Percentiles rank a stretch among this genome's conserved stretches.
Evolutionary conservation across 1,140 invertebrate genomes (phyloP).

Genomic region (Orchesella cincta): DNA sequence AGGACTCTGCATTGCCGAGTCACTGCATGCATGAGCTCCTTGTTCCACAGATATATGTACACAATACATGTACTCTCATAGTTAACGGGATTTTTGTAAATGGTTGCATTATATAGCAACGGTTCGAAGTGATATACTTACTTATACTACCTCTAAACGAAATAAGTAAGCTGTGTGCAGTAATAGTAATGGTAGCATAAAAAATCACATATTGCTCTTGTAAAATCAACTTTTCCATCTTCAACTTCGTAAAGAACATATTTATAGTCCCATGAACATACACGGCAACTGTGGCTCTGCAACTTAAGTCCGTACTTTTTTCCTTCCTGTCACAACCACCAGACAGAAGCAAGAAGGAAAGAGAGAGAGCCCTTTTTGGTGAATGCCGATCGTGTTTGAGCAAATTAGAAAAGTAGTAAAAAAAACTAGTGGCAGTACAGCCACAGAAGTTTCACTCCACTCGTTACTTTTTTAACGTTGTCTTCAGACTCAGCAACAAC

Average conservation of each 20-base stretch:
- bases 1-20: background rate
- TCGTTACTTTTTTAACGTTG: background rate
- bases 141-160: no score
- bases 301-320: background rate
- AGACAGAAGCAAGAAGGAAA: background rate
- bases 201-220: no score
- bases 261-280: background rate
- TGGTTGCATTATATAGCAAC: no score
- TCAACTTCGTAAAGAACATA: background rate
- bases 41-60: no score
- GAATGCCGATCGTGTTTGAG: constrained; percentile 4
- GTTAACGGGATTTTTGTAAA: no score
- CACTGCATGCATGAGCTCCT: background rate
- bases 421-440: background rate
- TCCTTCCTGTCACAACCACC: constrained; percentile 5
- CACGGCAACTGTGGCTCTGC: background rate
- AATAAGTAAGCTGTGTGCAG: no score
- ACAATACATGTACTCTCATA: no score
- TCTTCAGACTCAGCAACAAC: no score
- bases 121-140: no score
- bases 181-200: no score
- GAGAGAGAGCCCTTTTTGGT: background rate
- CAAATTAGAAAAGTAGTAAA: constrained; percentile 19
- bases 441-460: background rate
- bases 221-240: background rate